These are phyloP conservation scores for Champsocephalus esox DNA, from an alignment of 2,797 vertebrate genomes.

Conservation along the genomic window DNA sequence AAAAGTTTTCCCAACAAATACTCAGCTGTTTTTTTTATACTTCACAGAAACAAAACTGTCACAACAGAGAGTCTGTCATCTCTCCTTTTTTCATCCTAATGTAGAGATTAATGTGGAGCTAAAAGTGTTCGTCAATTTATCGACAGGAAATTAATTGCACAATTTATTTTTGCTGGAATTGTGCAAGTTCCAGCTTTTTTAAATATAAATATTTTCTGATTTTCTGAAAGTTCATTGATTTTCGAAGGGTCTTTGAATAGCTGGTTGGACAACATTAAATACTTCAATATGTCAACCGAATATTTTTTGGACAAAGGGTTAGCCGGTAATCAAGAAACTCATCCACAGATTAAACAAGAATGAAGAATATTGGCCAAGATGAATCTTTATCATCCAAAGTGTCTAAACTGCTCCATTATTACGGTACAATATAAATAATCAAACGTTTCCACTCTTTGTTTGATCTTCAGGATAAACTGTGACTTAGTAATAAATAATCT, in stretches of 20 bases:
- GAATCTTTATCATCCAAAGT: constrained; percentile 9
- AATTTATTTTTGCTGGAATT: neutral
- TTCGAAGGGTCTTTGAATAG: neutral
- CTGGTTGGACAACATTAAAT: no score
- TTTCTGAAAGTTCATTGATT: neutral
- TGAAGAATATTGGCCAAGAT: neutral
- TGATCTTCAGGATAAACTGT: constrained; percentile 15
- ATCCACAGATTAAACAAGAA: constrained; percentile 14
- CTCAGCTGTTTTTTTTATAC: constrained; percentile 35
- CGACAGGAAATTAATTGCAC: neutral
- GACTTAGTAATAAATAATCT: constrained; percentile 11
- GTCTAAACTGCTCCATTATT: constrained; percentile 8
- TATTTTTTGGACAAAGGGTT: no score
- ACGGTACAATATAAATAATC: constrained; percentile 20
- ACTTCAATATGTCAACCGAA: no score
- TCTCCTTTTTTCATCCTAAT: neutral
- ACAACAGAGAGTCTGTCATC: constrained; percentile 10
- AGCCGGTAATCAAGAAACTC: neutral
- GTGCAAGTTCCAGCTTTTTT: neutral
- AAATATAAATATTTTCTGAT: neutral
- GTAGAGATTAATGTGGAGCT: constrained; percentile 2
- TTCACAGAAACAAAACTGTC: constrained; percentile 54
- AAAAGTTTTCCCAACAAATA: constrained; percentile 25
- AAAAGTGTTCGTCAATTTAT: neutral
- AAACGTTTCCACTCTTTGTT: constrained; percentile 11